Evolutionary conservation across 2,888 invertebrate genomes (phyloP).

Genomic region (Tridacna crocea): DNA sequence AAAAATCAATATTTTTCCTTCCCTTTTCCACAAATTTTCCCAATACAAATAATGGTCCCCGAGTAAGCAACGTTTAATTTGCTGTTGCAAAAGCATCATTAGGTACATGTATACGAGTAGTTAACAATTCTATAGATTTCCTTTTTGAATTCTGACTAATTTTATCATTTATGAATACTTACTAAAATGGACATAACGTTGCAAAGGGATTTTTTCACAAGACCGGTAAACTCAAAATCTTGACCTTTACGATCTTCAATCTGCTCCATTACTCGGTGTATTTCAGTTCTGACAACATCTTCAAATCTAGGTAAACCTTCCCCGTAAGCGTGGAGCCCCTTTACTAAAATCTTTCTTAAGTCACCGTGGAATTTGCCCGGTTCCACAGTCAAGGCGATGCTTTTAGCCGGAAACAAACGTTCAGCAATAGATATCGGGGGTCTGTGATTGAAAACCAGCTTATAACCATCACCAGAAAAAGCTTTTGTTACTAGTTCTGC

Average conservation of each 20-base stretch:
- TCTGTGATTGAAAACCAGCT: not conserved
- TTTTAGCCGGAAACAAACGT: not conserved
- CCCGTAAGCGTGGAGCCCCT: constrained; percentile 14
- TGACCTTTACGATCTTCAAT: not conserved
- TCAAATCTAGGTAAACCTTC: constrained; percentile 11
- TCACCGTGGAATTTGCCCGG: constrained; percentile 1
- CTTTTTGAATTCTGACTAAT: no score
- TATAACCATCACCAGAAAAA: constrained; percentile 1
- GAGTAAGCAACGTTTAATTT: no score
- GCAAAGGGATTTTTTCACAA: not conserved
- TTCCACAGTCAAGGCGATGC: not conserved
- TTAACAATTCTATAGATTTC: no score
- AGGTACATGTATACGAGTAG: no score
- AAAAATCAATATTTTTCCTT: no score
- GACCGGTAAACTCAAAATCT: not conserved
- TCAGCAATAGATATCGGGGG: not conserved
- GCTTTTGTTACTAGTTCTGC: not conserved
- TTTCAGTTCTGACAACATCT: constrained; percentile 1
- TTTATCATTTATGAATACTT: not conserved
- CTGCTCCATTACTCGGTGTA: not conserved
- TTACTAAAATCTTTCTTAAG: constrained; percentile 5
- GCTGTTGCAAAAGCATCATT: no score
- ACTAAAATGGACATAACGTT: constrained; percentile 12
- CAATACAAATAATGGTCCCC: no score
- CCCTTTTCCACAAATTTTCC: no score